Evolutionary conservation across 1,140 invertebrate species (phyloP), one percentile per base, ranked within the genome.

Genomic region (Drosophila bipectinata): DNA sequence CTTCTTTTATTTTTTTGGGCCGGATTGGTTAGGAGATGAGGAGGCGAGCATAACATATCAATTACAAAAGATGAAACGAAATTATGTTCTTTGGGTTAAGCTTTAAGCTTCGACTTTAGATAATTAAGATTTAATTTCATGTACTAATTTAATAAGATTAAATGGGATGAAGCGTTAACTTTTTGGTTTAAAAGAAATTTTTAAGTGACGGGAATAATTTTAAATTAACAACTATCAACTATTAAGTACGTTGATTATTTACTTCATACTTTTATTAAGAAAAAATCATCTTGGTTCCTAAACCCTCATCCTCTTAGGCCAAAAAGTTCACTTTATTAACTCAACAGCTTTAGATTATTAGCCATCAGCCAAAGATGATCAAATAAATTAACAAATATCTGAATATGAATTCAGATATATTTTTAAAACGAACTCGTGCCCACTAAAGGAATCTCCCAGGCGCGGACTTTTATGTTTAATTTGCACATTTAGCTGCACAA

Each of bases 401-500:
- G 18, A 18, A 59, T 51, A 71, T 69, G 63, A 71, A 51, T 58
- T 47, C 32, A 61, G 14, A 48, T 34, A 72, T 72, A 61, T 54
- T 72, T 52, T n/a, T 44, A 72, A 72, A 39, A 10, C 21, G 1
- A 37, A 59, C 56, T 57, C 15, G 47, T 4, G 34, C 37, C 18
- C 64, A 26, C 44, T 9, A 24, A 39, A 39, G 63, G 67, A 79
- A 78, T 72, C 72, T 60, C 72, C 60, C 53, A 55, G 41, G 47
- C 55, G 24, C 9, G 21, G 26, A 34, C 34, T 75, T 63, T 56
- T 41, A 60, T 59, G 57, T 74, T 75, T 68, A 83, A 83, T 83
- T 83, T 84, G 67, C 58, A 76, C 64, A 79, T 84, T 84, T 76
- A 51, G 69, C 75, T 75, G 76, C 57, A 79, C 68, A 67, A 57